Evolutionary conservation across 2,797 vertebrate genomes (phyloP), one percentile per base, ranked within the genome.

Genomic region (Ctenopoma multispine): DNA sequence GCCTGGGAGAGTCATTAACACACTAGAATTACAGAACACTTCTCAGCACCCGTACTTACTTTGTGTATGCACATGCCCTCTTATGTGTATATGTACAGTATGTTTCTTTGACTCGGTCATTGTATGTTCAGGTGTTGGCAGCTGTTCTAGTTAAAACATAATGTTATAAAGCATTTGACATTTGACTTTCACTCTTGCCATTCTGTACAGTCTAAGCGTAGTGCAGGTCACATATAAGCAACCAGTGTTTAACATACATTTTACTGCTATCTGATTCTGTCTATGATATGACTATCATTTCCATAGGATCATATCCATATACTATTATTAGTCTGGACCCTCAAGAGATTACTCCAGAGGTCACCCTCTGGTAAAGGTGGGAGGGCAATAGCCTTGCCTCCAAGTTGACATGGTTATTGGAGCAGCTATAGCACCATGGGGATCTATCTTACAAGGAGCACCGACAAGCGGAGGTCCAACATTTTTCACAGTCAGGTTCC

Each of bases 1-100:
- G 87, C 89, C 89, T 87, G 86, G 76, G 89, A 93, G 91, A 93
- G 90, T 87, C 90, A 90, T 93, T 92, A 92, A 87, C 83, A 90
- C 83, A 80, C 76, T 85, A 79, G 85, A 89, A 89, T 90, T 89
- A 89, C 81, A 88, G 85, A 88, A 85, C 82, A 79, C 72, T 87
- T 74, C 78, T 89, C 80, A 66, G 80, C 79, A 81, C 80, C 83
- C 75, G 63, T 77, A 70, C 77, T 79, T 36, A 77, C 63, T 54
- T 5, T 82, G 57, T 80, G 69, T 77, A 74, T 63, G 69, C 71
- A 60, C 61, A 59, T 72, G 62, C 57, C 61, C 48, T 70, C 61
- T 49, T 55, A 69, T 76, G 75, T 83, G 61, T 57, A 7, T 68
- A 17, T 70, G 72, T 70, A 15, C 60, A 8, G 34, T 69, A 31